These are phyloP conservation scores for Conus betulinus DNA, from an alignment of 1,140 invertebrate genomes.

Conservation along the genomic window DNA sequence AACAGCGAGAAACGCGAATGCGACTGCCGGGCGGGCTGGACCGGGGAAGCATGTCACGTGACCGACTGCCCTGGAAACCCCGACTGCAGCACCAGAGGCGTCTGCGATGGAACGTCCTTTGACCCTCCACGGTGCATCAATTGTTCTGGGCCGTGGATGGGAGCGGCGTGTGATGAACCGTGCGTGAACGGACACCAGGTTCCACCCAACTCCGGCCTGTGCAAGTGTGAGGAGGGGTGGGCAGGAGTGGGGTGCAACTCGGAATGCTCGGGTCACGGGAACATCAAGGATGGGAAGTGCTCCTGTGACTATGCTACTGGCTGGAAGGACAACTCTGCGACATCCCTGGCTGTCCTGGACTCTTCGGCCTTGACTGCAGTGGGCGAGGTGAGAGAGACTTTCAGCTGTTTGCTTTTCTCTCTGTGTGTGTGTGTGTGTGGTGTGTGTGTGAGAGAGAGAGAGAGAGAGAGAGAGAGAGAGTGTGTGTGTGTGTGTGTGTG, in stretches of 20 bases:
- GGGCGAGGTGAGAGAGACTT: conserved; percentile 53
- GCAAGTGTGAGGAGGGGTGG: conserved; percentile 65
- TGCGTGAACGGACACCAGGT: conserved; percentile 60
- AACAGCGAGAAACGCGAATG: conserved; percentile 57
- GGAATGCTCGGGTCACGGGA: conserved; percentile 65
- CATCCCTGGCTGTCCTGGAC: conserved; percentile 66
- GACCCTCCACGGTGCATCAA: conserved; percentile 60
- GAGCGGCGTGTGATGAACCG: conserved; percentile 62
- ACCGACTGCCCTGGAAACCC: conserved; percentile 66
- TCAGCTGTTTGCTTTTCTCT: neutral
- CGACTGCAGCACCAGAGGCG: conserved; percentile 59
- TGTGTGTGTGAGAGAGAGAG: too few relatives aligned
- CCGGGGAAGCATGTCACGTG: conserved; percentile 62
- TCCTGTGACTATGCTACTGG: conserved; percentile 62
- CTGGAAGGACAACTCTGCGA: conserved; percentile 66
- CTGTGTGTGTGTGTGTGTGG: too few relatives aligned
- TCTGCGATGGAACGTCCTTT: conserved; percentile 41
- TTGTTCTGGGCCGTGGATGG: conserved; percentile 64
- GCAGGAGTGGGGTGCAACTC: conserved; percentile 66
- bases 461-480: too few relatives aligned
- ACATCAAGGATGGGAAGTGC: conserved; percentile 54
- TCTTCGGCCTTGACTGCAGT: conserved; percentile 61
- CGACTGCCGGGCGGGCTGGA: conserved; percentile 63
- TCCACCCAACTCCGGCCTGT: conserved; percentile 58
- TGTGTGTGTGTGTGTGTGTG: too few relatives aligned